Evolutionary conservation across 2,797 vertebrate species (phyloP).

Genomic region (Micropoecilia bifurca): DNA sequence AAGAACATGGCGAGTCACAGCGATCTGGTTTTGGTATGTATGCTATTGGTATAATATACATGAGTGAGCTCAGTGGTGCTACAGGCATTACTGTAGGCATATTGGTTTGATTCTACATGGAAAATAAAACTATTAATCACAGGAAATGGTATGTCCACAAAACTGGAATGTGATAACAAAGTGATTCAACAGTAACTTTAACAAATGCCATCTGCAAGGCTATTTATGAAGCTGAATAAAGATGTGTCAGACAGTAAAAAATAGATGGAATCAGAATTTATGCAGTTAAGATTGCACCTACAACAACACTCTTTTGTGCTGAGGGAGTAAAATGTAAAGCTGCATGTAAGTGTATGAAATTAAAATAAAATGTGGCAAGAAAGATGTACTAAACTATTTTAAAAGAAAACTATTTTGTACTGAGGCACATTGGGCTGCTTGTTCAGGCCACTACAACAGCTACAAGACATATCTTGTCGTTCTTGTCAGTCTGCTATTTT

Average conservation of each 20-base stretch:
- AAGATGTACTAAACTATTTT: neutral
- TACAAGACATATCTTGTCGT: neutral
- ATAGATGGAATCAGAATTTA: slow-evolving; percentile 39
- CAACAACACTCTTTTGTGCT: neutral
- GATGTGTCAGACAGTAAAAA: slow-evolving; percentile 2
- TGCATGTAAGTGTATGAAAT: neutral
- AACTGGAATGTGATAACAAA: slow-evolving; percentile 42
- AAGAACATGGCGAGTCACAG: slow-evolving; percentile 10
- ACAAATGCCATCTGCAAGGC: slow-evolving; percentile 58
- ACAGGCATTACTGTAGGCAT: slow-evolving; percentile 2
- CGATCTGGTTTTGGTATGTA: slow-evolving; percentile 17
- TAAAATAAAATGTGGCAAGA: neutral
- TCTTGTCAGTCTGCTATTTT: neutral
- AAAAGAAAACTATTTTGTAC: neutral
- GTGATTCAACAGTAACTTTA: slow-evolving; percentile 38
- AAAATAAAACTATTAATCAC: slow-evolving; percentile 56
- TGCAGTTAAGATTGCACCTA: neutral
- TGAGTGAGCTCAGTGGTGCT: slow-evolving; percentile 6
- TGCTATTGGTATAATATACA: slow-evolving; percentile 8
- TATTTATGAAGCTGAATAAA: slow-evolving; percentile 33
- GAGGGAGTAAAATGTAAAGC: neutral
- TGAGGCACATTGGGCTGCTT: neutral
- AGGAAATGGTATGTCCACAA: slow-evolving; percentile 53
- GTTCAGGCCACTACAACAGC: neutral
- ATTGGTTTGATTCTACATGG: slow-evolving; percentile 39